Evolutionary conservation across 64 coral and sea anemone genomes (phyloP).

Genomic region (Anthopleura sola): DNA sequence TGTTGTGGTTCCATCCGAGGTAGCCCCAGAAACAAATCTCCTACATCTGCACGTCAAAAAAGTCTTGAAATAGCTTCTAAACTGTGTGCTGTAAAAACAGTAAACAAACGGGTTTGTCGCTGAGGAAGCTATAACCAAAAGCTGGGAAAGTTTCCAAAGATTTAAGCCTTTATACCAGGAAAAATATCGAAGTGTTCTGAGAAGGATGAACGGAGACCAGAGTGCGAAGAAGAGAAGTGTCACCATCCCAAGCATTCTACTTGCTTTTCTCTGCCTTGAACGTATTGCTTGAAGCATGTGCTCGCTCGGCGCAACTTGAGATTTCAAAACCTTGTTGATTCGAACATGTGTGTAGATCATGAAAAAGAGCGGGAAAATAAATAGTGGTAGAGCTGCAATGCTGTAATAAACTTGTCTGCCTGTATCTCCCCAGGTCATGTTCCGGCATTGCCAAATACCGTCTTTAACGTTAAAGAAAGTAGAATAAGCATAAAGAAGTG

Average conservation of each 20-base stretch:
- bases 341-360: constrained; percentile 66
- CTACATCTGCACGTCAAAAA: constrained; percentile 47
- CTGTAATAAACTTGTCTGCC: constrained; percentile 81
- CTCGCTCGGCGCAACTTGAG: constrained; percentile 50
- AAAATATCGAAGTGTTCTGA: constrained; percentile 71
- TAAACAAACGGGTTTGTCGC: constrained; percentile 85
- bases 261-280: constrained; percentile 63
- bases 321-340: constrained; percentile 57
- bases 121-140: constrained; percentile 45
- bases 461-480: background rate
- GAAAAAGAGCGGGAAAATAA: constrained; percentile 49
- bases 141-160: constrained; percentile 66
- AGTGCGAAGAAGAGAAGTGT: constrained; percentile 32
- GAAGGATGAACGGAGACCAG: constrained; percentile 68
- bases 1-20: background rate
- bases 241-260: constrained; percentile 54
- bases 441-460: constrained; percentile 22
- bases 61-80: constrained; percentile 59
- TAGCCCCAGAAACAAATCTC: background rate
- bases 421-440: constrained; percentile 46
- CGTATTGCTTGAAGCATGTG: constrained; percentile 45
- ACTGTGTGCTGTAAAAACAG: constrained; percentile 67
- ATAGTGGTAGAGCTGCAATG: constrained; percentile 33
- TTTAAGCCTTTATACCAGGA: constrained; percentile 48
- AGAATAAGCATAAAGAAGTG: constrained; percentile 61